Percentiles rank a stretch among this genome's conserved stretches.
These are phyloP conservation scores for Diplodus puntazzo DNA, from an alignment of 2,797 vertebrate genomes.

Conservation along the genomic window DNA sequence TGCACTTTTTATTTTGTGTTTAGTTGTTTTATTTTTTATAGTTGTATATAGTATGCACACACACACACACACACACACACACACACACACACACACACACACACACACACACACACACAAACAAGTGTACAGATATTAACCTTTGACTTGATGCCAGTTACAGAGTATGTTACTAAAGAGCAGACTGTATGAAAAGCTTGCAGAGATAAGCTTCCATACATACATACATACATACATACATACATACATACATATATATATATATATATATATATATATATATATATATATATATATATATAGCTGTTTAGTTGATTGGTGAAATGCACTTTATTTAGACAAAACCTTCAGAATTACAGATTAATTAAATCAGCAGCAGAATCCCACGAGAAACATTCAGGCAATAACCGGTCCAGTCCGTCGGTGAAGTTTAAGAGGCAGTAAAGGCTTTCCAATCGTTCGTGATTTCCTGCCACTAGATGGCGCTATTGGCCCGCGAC, in stretches of 20 bases:
- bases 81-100: too few species aligned
- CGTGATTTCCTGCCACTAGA: conserved; percentile 39
- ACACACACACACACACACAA: too few species aligned
- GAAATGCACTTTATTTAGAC: not conserved
- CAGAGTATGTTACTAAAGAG: not conserved
- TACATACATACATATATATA: too few species aligned
- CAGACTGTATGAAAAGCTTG: not conserved
- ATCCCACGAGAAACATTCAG: not conserved
- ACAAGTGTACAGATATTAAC: too few species aligned
- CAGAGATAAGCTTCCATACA: not conserved
- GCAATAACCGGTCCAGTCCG: not conserved
- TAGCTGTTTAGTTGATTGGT: not conserved
- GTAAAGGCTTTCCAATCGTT: not conserved
- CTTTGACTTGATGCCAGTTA: too few species aligned
- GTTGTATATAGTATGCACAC: too few species aligned
- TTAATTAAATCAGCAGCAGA: too few species aligned
- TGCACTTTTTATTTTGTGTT: not conserved
- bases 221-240: too few species aligned
- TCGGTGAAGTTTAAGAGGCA: not conserved
- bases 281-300: too few species aligned
- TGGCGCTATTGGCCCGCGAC: conserved; percentile 52
- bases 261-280: too few species aligned
- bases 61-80: too few species aligned
- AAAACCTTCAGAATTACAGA: not conserved
- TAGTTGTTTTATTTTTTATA: too few species aligned